Evolutionary conservation across 2,888 invertebrate species (phyloP), one percentile per base, ranked within the genome.

Genomic region (Cheilosia soror): DNA sequence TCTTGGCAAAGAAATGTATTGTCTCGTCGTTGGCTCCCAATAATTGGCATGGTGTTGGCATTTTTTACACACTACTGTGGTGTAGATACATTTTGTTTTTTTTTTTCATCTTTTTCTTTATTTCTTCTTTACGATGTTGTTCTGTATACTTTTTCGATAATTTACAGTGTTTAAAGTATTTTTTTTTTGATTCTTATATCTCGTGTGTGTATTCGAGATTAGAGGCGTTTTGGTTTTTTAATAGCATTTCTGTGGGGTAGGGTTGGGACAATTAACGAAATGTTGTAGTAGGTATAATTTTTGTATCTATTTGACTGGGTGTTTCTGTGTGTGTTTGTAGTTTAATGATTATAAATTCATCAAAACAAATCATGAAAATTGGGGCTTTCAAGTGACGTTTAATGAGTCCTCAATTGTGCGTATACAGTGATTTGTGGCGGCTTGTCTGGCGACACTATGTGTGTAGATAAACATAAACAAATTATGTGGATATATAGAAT

Each of bases 341-440:
- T 62, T 42, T 77, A 62, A 82, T 62, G 77, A 82, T 71, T 77
- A 62, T 63, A 82, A 77, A 66, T 76, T 82, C 65, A 33, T 82
- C 76, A 60, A 66, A 71, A 60, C 71, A 76, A 72, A 66, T 66
- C 65, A 72, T 66, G 31, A 37, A 62, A 47, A 49, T 73, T 60
- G 71, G 68, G 60, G 66, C 47, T 73, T 72, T 83, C 51, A 72
- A 78, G 73, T 68, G 72, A 60, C 68, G 66, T 78, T 77, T 78
- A 83, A 83, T 82, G 72, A 47, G 60, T 65, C 69, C 63, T 63
- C 77, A 53, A 69, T 78, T 69, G 77, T 47, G 68, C 55, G 68
- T 47, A 11, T 37, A 29, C 13, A 53, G 63, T 58, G 69, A 63
- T 78, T 77, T 77, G 77, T 69, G 69, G 66, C 27, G 11, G 44